These are phyloP conservation scores for Nesospiza acunhae DNA, from an alignment of 2,113 vertebrate species.

Conservation along the genomic window DNA sequence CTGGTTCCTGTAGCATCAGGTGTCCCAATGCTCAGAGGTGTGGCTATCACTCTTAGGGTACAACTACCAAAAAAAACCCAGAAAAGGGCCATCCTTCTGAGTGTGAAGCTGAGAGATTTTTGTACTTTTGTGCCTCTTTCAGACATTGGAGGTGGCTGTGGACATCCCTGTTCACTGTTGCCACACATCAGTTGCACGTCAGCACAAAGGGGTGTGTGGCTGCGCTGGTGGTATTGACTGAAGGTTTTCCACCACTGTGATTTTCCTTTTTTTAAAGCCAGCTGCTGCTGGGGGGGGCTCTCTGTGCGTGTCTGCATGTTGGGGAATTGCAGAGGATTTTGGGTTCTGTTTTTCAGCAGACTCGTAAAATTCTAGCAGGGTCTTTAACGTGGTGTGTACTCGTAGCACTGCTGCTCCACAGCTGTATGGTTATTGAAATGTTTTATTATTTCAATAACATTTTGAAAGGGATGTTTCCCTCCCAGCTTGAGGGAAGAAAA, in stretches of 20 bases:
- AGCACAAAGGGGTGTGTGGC: neutral
- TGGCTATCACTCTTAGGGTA: neutral
- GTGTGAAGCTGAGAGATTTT: neutral
- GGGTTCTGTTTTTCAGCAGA: slow-evolving; percentile 37
- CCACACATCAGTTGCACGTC: neutral
- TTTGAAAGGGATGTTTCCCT: slow-evolving; percentile 53
- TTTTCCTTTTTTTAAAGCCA: neutral
- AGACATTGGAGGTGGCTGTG: neutral
- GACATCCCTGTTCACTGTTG: neutral
- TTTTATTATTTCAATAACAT: slow-evolving; percentile 62
- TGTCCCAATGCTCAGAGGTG: neutral
- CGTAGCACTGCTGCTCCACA: slow-evolving; percentile 45
- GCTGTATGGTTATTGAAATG: slow-evolving; percentile 64
- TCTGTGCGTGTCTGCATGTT: neutral
- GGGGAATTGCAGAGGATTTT: slow-evolving; percentile 18
- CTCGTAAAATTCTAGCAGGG: slow-evolving; percentile 37
- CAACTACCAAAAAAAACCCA: neutral
- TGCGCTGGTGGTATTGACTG: neutral
- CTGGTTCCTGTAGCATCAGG: neutral
- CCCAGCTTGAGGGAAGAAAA: slow-evolving; percentile 25
- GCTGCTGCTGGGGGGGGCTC: neutral
- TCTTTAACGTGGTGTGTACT: slow-evolving; percentile 30
- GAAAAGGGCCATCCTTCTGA: neutral
- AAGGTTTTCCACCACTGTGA: neutral
- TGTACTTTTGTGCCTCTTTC: neutral